Conservation (phyloP, 2,888 invertebrate genomes). For the Rhingia rostrata region DNA sequence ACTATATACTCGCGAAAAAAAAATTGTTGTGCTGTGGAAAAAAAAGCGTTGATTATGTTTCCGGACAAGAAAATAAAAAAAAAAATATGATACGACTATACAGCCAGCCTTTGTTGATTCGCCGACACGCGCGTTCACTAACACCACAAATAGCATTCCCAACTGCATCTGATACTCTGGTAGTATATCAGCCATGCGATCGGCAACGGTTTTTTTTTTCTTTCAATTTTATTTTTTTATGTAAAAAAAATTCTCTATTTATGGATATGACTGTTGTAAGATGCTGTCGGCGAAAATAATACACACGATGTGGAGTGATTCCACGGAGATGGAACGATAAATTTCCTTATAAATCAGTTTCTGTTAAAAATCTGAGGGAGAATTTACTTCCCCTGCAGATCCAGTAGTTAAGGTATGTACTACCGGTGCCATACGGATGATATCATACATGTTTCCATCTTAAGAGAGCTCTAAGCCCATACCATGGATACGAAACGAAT, state of each 20-base stretch:
- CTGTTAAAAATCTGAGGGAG: slow-evolving; percentile 32
- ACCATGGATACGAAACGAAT: not conserved
- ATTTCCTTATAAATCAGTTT: slow-evolving; percentile 67
- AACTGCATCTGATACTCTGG: slow-evolving; percentile 3
- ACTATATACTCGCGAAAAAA: not conserved
- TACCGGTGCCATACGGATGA: slow-evolving; percentile 17
- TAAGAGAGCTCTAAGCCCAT: not conserved
- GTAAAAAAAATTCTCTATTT: slow-evolving; percentile 16
- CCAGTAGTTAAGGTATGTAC: not conserved
- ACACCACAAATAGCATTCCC: not conserved
- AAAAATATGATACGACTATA: not conserved
- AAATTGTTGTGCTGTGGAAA: not conserved
- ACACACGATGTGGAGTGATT: not conserved
- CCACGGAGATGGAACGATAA: slow-evolving; percentile 49
- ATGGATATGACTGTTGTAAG: slow-evolving; percentile 31
- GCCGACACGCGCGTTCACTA: slow-evolving; percentile 35
- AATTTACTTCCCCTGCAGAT: slow-evolving; percentile 6
- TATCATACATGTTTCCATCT: not conserved
- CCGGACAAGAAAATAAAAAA: slow-evolving; percentile 16
- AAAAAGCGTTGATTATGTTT: slow-evolving; percentile 24
- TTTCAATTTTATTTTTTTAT: not conserved
- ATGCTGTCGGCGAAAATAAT: slow-evolving; percentile 16
- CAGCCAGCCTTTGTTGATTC: slow-evolving; percentile 27
- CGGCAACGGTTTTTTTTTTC: not conserved
- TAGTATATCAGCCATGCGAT: slow-evolving; percentile 1